Conservation (phyloP, 2,888 invertebrate species). For the Drosophila recens region DNA sequence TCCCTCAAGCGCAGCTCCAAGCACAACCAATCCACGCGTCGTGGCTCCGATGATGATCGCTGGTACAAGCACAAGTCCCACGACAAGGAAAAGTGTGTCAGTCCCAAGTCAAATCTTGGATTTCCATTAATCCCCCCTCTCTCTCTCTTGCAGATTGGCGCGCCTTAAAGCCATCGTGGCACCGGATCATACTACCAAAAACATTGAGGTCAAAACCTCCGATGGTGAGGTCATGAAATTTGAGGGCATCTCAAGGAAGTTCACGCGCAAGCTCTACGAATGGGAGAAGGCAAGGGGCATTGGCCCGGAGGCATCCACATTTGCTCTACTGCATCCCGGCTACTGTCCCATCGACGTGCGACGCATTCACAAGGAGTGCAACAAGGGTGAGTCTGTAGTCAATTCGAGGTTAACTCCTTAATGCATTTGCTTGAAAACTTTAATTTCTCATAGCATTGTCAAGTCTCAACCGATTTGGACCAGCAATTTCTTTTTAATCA, state of each 20-base stretch:
- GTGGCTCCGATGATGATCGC: constrained; percentile 83
- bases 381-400: constrained; percentile 67
- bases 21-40: constrained; percentile 68
- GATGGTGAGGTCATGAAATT: constrained; percentile 92
- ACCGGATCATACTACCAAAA: constrained; percentile 87
- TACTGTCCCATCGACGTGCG: constrained; percentile 85
- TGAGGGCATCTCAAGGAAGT: constrained; percentile 94
- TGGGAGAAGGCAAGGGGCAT: constrained; percentile 96
- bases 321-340: constrained; percentile 90
- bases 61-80: constrained; percentile 88
- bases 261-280: constrained; percentile 95
- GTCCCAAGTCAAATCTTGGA: not conserved
- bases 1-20: constrained; percentile 80
- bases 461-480: not conserved
- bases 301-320: constrained; percentile 93
- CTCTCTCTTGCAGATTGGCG: constrained; percentile 71
- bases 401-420: too few species aligned
- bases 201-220: constrained; percentile 93
- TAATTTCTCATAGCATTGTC: not conserved
- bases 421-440: not conserved
- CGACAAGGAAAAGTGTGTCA: constrained; percentile 88
- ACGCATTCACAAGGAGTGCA: constrained; percentile 81
- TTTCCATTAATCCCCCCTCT: not conserved
- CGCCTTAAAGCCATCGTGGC: constrained; percentile 86
- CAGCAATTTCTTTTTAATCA: not conserved